Base-by-base conservation (phyloP, 2,888 invertebrate species). In the Erebia ligea region DNA sequence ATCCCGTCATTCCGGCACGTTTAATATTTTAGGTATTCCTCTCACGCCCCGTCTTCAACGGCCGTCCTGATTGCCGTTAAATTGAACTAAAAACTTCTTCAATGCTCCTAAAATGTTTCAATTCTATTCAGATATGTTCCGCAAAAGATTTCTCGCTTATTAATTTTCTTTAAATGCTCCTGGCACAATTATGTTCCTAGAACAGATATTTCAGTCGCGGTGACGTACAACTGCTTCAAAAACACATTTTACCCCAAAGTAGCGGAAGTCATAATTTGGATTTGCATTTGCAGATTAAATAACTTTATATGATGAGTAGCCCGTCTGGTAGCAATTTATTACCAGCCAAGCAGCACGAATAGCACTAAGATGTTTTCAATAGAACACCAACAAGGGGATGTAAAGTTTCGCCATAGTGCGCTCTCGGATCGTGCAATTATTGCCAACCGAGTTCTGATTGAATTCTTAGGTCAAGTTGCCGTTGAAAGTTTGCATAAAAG, bases 21-120 rank as follows among this genome's bases (percentile, higher is more conserved):
- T 92, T 92, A 91, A 92, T 92, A 92, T 90, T 91, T 92, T 87
- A 90, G 83, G 80, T 80, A 93, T 92, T 91, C 93, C 75, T 77
- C 87, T 91, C 93, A 93, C 93, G 93, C 91, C 82, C 85, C 88
- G 79, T 88, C 90, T 90, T 90, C 91, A 90, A 91, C 92, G 87
- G 92, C 87, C 91, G 88, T 87, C 89, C 90, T 93, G 93, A 94
- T 94, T 94, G 93, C 92, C 85, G 89, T 90, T 90, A 93, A 93
- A 93, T 93, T 93, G 90, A 92, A 92, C 93, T 93, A 93, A 94
- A 92, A 93, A 93, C 91, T 93, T 92, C 89, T 90, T 88, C 88
- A 91, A 89, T 89, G 89, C 86, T 86, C 82, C 86, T 86, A 90
- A 92, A 93, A 90, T 86, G 89, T 86, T 90, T 87, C 88, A 90